Evolutionary conservation across 2,888 invertebrate species (phyloP), one percentile per base, ranked within the genome.

Genomic region (Rhagophthalmus giganteus): DNA sequence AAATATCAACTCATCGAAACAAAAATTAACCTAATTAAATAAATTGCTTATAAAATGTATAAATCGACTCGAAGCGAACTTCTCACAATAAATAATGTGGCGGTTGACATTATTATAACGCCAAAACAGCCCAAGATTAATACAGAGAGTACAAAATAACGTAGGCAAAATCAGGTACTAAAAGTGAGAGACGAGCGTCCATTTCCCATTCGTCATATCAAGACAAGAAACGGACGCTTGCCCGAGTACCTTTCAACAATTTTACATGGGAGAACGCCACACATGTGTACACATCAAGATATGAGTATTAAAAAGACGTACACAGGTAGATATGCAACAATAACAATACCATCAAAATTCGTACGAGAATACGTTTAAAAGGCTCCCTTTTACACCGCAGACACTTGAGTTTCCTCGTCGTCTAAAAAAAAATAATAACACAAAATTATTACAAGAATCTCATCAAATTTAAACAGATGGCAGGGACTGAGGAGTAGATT

Each of bases 361-460:
- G 33, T 25, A 15, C 26, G 16, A n/a, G 9, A 39, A 51, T 41
- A 20, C 15, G n/a, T 35, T 34, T 34, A 25, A 20, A 20, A 28
- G 26, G 8, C 13, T n/a, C n/a, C n/a, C n/a, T 41, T 66, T 72
- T 67, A 75, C 57, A 84, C 83, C 51, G 83, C 83, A 41, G 84
- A 84, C 57, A 84, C 83, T 74, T 83, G 84, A 44, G 83, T 80
- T 68, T 83, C 83, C 65, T 83, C 83, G 64, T 84, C 83, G 77
- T 83, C 83, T 82, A 77, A 54, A 75, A n/a, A n/a, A n/a, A n/a
- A 78, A 69, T 70, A 64, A 70, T 67, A 55, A 63, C 30, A 50
- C 10, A 14, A 7, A 10, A 13, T 15, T 27, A 27, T 27, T 27
- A 3, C 9, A 30, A 30, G 30, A 30, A 30, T 30, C 3, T 20